Percentiles rank a stretch among this genome's conserved stretches.
phyloP scores from a whole-genome alignment of 2,797 vertebrate genomes.

The Valencia hispanica region DNA sequence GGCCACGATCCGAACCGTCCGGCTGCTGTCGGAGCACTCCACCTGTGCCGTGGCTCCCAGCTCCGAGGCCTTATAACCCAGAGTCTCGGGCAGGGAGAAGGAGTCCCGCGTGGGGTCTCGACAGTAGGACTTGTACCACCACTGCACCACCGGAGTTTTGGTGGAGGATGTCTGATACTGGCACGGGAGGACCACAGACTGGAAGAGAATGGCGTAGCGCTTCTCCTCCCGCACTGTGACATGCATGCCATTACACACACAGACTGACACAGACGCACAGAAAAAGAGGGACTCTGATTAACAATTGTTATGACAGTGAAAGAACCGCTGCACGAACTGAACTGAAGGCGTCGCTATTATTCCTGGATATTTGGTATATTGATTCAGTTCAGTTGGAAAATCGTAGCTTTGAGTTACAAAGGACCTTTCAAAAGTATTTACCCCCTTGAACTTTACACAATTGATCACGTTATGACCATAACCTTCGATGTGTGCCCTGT shows the following conservation, averaged over 20 bases:
- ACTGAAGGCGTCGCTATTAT: not conserved
- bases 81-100: conserved; percentile 76
- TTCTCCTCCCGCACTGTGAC: conserved; percentile 90
- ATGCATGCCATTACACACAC: conserved; percentile 81
- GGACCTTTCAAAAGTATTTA: too few relatives aligned
- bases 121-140: conserved; percentile 98
- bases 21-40: conserved; percentile 92
- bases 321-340: not conserved
- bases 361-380: not conserved
- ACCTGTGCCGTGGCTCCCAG: conserved; percentile 80
- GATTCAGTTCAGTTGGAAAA: too few relatives aligned
- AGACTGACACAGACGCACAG: conserved; percentile 56
- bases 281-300: not conserved
- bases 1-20: conserved; percentile 92
- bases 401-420: too few relatives aligned
- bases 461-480: too few relatives aligned
- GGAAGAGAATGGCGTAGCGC: conserved; percentile 93
- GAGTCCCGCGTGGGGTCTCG: conserved; percentile 91
- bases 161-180: conserved; percentile 91
- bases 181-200: conserved; percentile 91
- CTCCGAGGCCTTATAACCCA: conserved; percentile 84
- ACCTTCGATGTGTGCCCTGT: too few relatives aligned
- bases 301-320: not conserved
- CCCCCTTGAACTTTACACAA: too few relatives aligned
- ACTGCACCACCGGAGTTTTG: conserved; percentile 91